These are phyloP conservation scores for Stenodema calcarata DNA, from an alignment of 2,888 invertebrate genomes.

Conservation along the genomic window DNA sequence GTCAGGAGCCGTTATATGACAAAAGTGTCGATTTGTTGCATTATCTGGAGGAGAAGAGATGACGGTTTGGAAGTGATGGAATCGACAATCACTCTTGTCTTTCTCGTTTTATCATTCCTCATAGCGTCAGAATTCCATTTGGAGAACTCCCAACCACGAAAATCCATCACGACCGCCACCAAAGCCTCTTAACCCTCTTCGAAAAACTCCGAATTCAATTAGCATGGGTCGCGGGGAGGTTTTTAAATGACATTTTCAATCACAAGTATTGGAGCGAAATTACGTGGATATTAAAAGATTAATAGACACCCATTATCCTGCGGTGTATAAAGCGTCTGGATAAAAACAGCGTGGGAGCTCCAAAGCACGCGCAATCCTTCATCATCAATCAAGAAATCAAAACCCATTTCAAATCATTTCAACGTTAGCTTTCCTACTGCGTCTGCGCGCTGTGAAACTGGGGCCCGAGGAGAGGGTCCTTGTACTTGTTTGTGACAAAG, in stretches of 20 bases:
- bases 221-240: background rate
- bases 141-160: background rate
- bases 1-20: too few relatives aligned
- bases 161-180: background rate
- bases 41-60: too few relatives aligned
- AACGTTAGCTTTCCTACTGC: background rate
- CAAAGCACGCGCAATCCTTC: conserved; percentile 39
- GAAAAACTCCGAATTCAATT: conserved; percentile 10
- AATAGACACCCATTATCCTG: conserved; percentile 29
- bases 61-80: background rate
- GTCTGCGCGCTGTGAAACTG: background rate
- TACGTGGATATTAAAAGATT: conserved; percentile 39
- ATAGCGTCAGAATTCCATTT: background rate
- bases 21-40: too few relatives aligned
- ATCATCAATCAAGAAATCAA: conserved; percentile 46
- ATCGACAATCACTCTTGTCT: background rate
- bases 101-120: background rate
- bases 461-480: background rate
- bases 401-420: conserved; percentile 25
- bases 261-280: conserved; percentile 33
- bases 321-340: conserved; percentile 1
- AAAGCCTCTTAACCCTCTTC: background rate
- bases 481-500: conserved; percentile 14
- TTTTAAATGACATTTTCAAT: conserved; percentile 42
- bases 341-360: conserved; percentile 48